Percentiles rank a stretch among this genome's conserved stretches.
These are phyloP conservation scores for Galagoides demidoff DNA, from an alignment of 2,797 vertebrate genomes.

Conservation along the genomic window DNA sequence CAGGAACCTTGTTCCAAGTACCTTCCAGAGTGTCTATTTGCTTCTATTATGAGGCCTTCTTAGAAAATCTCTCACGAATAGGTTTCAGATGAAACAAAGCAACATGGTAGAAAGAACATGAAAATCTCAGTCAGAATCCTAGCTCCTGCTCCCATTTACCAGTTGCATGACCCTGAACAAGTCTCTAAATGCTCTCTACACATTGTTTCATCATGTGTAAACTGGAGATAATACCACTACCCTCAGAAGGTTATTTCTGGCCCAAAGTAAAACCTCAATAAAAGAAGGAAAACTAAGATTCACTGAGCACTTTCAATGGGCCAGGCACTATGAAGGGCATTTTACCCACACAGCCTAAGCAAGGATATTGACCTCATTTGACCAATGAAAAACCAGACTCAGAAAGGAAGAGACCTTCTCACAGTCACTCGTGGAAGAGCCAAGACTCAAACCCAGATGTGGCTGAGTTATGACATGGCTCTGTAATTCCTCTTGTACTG, in stretches of 20 bases:
- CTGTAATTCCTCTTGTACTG: background rate
- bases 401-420: background rate
- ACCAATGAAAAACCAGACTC: background rate
- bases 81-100: background rate
- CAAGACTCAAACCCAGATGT: background rate
- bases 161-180: background rate
- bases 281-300: constrained; percentile 29
- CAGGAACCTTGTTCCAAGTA: background rate
- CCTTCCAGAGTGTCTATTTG: background rate
- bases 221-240: background rate
- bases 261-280: background rate
- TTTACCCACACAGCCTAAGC: background rate
- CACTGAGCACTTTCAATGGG: background rate
- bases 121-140: background rate
- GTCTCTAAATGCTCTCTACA: background rate
- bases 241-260: background rate
- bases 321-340: background rate
- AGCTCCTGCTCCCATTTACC: background rate
- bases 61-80: background rate
- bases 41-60: background rate
- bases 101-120: background rate
- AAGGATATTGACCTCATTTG: background rate
- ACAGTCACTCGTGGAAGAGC: background rate
- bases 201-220: background rate
- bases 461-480: background rate